phyloP scores from a whole-genome alignment of 2,797 vertebrate genomes.

The Sardinella longiceps region DNA sequence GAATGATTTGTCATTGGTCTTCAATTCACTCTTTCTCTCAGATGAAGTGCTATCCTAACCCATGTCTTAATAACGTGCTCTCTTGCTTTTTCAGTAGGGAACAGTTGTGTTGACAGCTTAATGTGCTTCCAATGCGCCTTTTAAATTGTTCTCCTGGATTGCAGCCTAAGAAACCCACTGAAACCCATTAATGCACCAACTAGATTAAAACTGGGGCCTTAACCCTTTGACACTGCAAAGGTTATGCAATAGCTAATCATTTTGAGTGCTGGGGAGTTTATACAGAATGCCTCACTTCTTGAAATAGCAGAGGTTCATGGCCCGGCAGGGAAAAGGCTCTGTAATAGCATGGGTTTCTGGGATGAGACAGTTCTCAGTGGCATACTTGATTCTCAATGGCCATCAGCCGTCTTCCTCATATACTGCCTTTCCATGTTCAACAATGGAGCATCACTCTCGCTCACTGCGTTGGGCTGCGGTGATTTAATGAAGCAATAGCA shows the following conservation, averaged over 20 bases:
- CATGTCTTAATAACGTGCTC: conserved; percentile 62
- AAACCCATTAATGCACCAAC: conserved; percentile 69
- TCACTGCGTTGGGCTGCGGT: background rate
- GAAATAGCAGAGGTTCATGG: conserved; percentile 55
- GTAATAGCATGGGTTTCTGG: background rate
- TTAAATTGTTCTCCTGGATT: conserved; percentile 78
- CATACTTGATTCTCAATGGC: background rate
- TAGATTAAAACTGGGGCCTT: conserved; percentile 73
- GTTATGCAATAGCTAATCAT: conserved; percentile 77
- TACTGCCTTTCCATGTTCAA: background rate
- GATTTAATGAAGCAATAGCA: background rate
- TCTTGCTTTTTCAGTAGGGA: conserved; percentile 61
- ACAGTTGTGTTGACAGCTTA: conserved; percentile 74
- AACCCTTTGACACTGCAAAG: conserved; percentile 70
- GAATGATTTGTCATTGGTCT: background rate
- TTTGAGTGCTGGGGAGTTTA: conserved; percentile 73
- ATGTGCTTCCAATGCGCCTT: conserved; percentile 74
- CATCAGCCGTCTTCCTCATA: background rate
- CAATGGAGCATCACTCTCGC: background rate
- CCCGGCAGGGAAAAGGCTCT: conserved; percentile 18
- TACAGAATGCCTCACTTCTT: conserved; percentile 57
- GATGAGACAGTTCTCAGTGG: background rate
- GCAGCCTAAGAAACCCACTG: conserved; percentile 62
- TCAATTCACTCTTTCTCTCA: background rate
- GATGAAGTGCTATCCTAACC: conserved; percentile 49